Evolutionary conservation across 2,888 invertebrate species (phyloP), one percentile per base, ranked within the genome.

Genomic region (Nomada fabriciana): DNA sequence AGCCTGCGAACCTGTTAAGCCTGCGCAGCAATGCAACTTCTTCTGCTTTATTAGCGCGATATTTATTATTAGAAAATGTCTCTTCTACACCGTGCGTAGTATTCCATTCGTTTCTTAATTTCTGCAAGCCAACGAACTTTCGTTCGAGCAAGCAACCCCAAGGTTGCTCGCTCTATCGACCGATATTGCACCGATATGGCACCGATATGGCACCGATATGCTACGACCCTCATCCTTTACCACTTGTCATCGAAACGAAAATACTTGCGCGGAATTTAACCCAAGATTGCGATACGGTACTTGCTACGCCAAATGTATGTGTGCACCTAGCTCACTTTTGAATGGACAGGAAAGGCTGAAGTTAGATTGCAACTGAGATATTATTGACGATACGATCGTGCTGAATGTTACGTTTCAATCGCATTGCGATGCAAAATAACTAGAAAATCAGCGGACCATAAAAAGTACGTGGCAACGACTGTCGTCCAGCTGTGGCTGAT

Each of bases 191-290:
- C n/a, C n/a, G n/a, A n/a, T n/a, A n/a, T n/a, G n/a, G n/a, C n/a
- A n/a, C n/a, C n/a, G n/a, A n/a, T n/a, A n/a, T n/a, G n/a, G n/a
- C n/a, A n/a, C n/a, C n/a, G n/a, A n/a, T n/a, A n/a, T n/a, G n/a
- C n/a, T n/a, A n/a, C n/a, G n/a, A n/a, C n/a, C 75, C 80, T 79
- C 84, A 84, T 87, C 84, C 77, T 87, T 87, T 76, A 87, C 68
- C 80, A 82, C 53, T 80, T 81, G 87, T 87, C 86, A 81, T 79
- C 75, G 20, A 23, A 5, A 3, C 15, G 50, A 13, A 15, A 67
- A 53, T 20, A 55, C 29, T 4, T 29, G 29, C 29, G 4, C 3
- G 29, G 25, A 25, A 25, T 25, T 25, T 25, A 25, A 25, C 25
- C 4, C 5, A 29, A 29, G 5, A 29, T 29, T 29, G 5, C 5